Evolutionary conservation across 2,888 invertebrate species (phyloP).

Genomic region (Callimorpha dominula): DNA sequence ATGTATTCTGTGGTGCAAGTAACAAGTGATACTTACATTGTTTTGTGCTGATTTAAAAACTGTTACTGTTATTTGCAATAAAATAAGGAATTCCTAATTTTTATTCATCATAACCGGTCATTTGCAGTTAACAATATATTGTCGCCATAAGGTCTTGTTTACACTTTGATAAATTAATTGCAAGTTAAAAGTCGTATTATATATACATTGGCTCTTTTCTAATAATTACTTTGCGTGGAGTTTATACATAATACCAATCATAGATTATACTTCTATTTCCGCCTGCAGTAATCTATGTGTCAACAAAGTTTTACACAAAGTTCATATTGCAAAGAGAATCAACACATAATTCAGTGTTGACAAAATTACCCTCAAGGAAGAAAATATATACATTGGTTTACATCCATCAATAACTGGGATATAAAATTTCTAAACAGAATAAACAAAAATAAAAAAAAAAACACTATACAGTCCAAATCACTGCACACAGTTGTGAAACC

Average conservation of each 20-base stretch:
- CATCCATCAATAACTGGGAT: neutral
- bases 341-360: neutral
- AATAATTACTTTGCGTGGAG: too few relatives aligned
- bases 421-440: neutral
- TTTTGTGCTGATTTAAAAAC: too few relatives aligned
- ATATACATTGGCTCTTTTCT: neutral
- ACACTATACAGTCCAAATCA: neutral
- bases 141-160: neutral
- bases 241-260: neutral
- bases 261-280: neutral
- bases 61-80: too few relatives aligned
- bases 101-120: neutral
- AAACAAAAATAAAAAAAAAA: neutral
- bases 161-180: neutral
- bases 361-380: neutral
- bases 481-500: neutral
- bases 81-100: too few relatives aligned
- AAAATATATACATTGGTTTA: neutral
- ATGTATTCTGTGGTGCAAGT: too few relatives aligned
- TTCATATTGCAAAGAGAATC: neutral
- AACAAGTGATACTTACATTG: too few relatives aligned
- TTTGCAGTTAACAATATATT: neutral
- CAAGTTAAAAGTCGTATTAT: too few relatives aligned
- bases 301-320: neutral
- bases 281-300: neutral